A percentile compares a stretch with the other conserved stretches of the same genome.
phyloP scores from a whole-genome alignment of 2,113 vertebrate genomes.

The Scomber colias region DNA sequence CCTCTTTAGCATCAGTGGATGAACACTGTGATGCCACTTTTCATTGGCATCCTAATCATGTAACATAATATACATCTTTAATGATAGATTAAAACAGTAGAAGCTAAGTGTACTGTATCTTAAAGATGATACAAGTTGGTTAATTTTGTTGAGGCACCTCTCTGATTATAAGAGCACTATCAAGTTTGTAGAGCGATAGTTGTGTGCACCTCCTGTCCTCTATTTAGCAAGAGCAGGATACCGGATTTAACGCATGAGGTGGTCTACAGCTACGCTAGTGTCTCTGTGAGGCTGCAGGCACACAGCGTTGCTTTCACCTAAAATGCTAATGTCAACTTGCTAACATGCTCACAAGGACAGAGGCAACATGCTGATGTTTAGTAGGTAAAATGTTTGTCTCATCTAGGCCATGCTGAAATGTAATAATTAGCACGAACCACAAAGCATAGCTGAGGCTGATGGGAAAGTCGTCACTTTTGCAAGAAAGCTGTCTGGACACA shows the following conservation, averaged over 20 bases:
- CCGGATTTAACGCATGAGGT: neutral
- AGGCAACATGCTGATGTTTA: no score
- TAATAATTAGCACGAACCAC: no score
- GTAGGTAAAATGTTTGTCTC: no score
- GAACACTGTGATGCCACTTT: neutral
- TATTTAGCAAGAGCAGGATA: slow-evolving; percentile 5
- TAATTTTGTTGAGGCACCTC: slow-evolving; percentile 30
- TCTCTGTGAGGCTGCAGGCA: no score
- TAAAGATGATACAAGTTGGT: neutral
- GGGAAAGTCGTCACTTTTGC: no score
- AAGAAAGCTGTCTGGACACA: no score
- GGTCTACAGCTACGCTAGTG: no score
- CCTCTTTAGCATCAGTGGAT: neutral
- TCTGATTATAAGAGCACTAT: slow-evolving; percentile 13
- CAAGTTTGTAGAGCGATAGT: slow-evolving; percentile 1
- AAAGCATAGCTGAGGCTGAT: no score
- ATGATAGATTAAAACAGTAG: slow-evolving; percentile 20
- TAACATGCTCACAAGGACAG: no score
- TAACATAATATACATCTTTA: neutral
- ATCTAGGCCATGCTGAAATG: no score
- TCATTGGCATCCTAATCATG: neutral
- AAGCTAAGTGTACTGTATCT: slow-evolving; percentile 11
- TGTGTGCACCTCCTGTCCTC: neutral
- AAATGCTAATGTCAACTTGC: no score
- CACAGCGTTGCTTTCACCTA: no score